These are phyloP conservation scores for Lindbergichthys nudifrons DNA, from an alignment of 2,797 vertebrate species.

Conservation along the genomic window DNA sequence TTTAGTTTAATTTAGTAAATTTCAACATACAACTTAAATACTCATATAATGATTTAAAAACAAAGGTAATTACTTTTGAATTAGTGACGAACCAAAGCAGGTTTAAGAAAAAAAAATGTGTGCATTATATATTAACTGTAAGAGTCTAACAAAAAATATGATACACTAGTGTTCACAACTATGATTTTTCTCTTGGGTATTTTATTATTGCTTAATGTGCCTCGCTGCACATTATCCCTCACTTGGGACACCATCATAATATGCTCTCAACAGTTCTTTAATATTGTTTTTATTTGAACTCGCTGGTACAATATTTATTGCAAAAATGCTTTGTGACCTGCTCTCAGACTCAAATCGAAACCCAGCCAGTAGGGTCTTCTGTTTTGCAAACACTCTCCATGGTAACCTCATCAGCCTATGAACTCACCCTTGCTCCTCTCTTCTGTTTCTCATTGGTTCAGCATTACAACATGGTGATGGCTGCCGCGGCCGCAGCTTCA, in stretches of 20 bases:
- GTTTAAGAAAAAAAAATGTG: no score
- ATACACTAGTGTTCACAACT: no score
- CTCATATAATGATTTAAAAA: no score
- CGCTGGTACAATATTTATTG: not conserved
- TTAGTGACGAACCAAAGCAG: no score
- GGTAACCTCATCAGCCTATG: not conserved
- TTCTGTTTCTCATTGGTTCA: conserved; percentile 56
- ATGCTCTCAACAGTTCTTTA: conserved; percentile 4
- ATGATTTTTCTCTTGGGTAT: no score
- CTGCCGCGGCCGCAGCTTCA: conserved; percentile 92
- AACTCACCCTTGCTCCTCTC: not conserved
- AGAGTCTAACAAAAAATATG: no score
- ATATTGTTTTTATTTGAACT: not conserved
- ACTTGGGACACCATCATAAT: not conserved
- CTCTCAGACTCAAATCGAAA: not conserved
- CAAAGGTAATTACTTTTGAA: no score
- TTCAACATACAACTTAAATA: no score
- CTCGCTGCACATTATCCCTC: no score
- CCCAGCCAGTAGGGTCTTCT: not conserved
- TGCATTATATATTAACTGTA: no score
- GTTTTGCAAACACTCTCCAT: not conserved
- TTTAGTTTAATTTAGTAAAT: no score
- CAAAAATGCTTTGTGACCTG: not conserved
- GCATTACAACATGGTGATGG: conserved; percentile 98
- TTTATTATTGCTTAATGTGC: no score